A percentile compares a stretch with the other conserved stretches of the same genome.
Evolutionary conservation across 2,888 invertebrate genomes (phyloP).

Genomic region (Melolontha melolontha): DNA sequence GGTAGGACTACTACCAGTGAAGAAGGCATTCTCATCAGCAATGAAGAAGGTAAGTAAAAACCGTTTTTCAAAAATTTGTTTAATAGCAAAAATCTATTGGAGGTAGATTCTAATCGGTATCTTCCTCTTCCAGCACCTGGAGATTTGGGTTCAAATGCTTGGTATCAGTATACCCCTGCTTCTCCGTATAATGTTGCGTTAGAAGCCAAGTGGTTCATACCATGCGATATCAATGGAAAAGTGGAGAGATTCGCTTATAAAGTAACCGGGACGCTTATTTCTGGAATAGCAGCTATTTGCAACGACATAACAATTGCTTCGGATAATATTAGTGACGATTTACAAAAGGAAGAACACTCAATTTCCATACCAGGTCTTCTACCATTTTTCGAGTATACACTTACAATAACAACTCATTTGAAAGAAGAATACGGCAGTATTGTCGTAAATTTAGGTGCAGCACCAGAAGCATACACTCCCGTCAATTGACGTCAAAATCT

Average conservation of each 20-base stretch:
- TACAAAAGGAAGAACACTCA: neutral
- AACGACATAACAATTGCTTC: neutral
- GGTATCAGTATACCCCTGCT: neutral
- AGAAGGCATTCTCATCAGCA: too few species aligned
- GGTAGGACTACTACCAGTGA: too few species aligned
- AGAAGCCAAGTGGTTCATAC: neutral
- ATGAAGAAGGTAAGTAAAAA: too few species aligned
- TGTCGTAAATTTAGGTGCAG: neutral
- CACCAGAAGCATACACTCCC: conserved; percentile 9
- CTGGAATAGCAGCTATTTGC: neutral
- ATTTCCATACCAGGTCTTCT: neutral
- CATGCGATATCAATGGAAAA: conserved; percentile 23
- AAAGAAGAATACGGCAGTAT: neutral
- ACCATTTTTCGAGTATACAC: conserved; percentile 2
- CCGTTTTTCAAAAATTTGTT: too few species aligned
- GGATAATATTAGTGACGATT: neutral
- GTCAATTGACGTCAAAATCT: neutral
- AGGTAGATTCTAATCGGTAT: neutral
- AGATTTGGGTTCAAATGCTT: neutral
- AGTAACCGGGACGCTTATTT: neutral
- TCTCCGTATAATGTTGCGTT: neutral
- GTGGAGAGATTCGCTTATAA: neutral
- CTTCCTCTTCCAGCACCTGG: conserved; percentile 7
- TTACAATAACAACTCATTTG: neutral
- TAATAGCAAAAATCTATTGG: too few species aligned